These are phyloP conservation scores for Poeciliopsis prolifica DNA, from an alignment of 2,113 vertebrate species.

Conservation along the genomic window DNA sequence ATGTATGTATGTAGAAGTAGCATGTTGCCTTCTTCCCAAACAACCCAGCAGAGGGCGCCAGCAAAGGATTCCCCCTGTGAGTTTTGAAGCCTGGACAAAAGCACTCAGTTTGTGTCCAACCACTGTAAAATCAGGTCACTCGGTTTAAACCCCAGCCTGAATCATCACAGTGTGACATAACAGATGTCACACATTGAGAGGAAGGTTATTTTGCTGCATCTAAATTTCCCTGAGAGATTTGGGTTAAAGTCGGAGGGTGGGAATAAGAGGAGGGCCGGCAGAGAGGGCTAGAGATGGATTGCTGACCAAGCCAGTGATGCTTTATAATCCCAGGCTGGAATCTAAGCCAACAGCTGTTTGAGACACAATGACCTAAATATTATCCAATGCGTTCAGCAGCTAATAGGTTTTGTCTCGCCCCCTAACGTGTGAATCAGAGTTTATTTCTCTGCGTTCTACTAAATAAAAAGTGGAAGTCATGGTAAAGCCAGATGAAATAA, in stretches of 20 bases:
- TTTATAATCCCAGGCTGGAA: slow-evolving; percentile 72
- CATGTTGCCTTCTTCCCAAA: slow-evolving; percentile 3
- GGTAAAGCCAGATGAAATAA: background rate
- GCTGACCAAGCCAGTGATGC: slow-evolving; percentile 52
- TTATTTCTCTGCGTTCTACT: background rate
- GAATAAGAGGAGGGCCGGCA: background rate
- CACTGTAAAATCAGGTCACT: slow-evolving; percentile 37
- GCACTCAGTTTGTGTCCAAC: background rate
- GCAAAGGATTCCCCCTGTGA: background rate
- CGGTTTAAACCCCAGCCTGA: slow-evolving; percentile 22
- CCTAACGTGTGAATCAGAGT: background rate
- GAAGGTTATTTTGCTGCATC: slow-evolving; percentile 25
- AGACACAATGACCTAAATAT: slow-evolving; percentile 71
- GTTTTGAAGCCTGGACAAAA: background rate
- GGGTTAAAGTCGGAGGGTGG: slow-evolving; percentile 17
- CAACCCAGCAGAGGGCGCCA: slow-evolving; percentile 54
- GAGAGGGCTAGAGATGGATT: background rate
- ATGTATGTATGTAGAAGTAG: too few species aligned
- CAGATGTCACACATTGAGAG: slow-evolving; percentile 19
- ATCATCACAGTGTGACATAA: slow-evolving; percentile 43
- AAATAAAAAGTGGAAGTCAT: background rate
- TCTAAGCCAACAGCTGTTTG: slow-evolving; percentile 64
- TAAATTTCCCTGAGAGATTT: slow-evolving; percentile 46
- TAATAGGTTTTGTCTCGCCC: slow-evolving; percentile 37
- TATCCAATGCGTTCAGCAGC: slow-evolving; percentile 45